Evolutionary conservation across 2,113 vertebrate species (phyloP).

Genomic region (Sinocyclocheilus rhinocerous): DNA sequence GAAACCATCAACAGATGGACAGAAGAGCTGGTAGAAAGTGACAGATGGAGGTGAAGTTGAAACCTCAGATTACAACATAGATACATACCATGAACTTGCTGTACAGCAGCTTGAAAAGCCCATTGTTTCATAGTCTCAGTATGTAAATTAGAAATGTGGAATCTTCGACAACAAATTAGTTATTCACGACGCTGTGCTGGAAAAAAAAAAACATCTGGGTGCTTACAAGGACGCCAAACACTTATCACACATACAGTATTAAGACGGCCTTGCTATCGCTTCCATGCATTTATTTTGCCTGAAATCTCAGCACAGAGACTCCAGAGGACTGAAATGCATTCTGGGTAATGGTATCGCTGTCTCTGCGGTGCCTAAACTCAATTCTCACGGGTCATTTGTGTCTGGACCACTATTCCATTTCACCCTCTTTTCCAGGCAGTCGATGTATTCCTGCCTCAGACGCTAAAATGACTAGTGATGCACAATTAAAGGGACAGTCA

Average conservation of each 20-base stretch:
- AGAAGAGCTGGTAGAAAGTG: slow-evolving; percentile 48
- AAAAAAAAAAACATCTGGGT: background rate
- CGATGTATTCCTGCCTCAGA: slow-evolving; percentile 8
- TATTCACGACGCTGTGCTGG: background rate
- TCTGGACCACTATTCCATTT: slow-evolving; percentile 69
- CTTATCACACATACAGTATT: slow-evolving; percentile 56
- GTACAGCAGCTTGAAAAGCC: background rate
- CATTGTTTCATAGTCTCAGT: background rate
- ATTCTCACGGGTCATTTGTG: slow-evolving; percentile 64
- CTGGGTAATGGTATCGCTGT: slow-evolving; percentile 73
- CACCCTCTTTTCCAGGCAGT: slow-evolving; percentile 57
- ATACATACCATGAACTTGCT: background rate
- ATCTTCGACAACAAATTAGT: background rate
- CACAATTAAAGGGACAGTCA: background rate
- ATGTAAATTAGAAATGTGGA: slow-evolving; percentile 3
- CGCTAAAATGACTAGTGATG: background rate
- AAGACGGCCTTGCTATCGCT: background rate
- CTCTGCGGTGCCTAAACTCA: slow-evolving; percentile 52
- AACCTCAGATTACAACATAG: slow-evolving; percentile 26
- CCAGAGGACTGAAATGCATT: slow-evolving; percentile 74
- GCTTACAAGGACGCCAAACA: background rate
- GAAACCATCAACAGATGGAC: slow-evolving; percentile 65
- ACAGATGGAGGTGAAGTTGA: slow-evolving; percentile 69
- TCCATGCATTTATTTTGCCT: slow-evolving; percentile 42
- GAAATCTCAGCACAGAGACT: slow-evolving; percentile 58